Base-by-base conservation (phyloP, 2,797 vertebrate species). In the Phoebastria nigripes region DNA sequence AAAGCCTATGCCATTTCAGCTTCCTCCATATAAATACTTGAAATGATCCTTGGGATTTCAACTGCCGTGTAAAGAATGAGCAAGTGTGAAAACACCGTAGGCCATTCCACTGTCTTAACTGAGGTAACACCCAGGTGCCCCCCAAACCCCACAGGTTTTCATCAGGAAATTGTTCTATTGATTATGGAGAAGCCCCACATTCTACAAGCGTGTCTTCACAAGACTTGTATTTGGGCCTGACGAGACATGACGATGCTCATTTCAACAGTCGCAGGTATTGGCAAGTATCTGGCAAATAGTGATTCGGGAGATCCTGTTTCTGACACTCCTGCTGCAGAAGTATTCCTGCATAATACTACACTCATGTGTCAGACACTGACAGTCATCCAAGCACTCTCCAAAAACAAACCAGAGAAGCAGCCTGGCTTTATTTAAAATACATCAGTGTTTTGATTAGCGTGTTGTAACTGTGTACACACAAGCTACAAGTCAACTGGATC, bases 371-470 rank as follows among this genome's bases (percentile, higher is more conserved):
- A 88, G 89, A 35, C 78, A 65, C 63, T 26, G 65, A 87, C 55
- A 93, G n/a, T 29, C 88, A 87, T 71, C 83, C 67, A 52, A 82
- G 52, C 66, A 26, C 46, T 47, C 81, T 47, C 69, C 70, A 72
- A 66, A 90, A 89, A 82, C 88, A 89, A 86, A 65, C 58, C 79
- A 91, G 81, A 83, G 85, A 82, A 86, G 55, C 46, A 91, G 91
- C 44, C 66, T 85, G 70, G 69, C 28, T 37, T 42, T 63, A 81
- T 89, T 81, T 73, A 81, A 93, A 86, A 85, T 61, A 84, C 8
- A 2, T 87, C 76, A 77, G 24, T 29, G 67, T 82, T 81, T 79
- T 51, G 55, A 76, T 72, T 37, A 44, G 59, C 3, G 1, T 63
- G 94, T 39, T 81, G 55, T 54, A 90, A 82, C 74, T 71, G 42